Conservation (phyloP, 1,140 invertebrate genomes). For the Tetragnatha versicolor region DNA sequence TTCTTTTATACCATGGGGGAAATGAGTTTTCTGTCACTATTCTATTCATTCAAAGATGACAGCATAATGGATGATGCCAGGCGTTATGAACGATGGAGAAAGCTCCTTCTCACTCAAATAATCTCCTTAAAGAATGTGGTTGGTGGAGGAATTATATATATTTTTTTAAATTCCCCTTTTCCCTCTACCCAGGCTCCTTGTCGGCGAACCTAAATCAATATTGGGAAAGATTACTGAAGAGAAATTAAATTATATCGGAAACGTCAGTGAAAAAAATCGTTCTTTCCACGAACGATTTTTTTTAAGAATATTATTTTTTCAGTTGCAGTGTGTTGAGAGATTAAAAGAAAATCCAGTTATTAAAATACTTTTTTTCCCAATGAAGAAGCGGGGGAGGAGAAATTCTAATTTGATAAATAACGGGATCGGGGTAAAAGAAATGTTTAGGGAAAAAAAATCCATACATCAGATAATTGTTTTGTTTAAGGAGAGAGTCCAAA, state of each 20-base stretch:
- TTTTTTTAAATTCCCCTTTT: background rate
- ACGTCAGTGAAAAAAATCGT: constrained; percentile 15
- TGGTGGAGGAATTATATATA: constrained; percentile 11
- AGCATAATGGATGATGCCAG: constrained; percentile 16
- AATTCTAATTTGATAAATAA: constrained; percentile 34
- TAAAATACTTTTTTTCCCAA: background rate
- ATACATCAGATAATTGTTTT: constrained; percentile 12
- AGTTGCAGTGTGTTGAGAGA: background rate
- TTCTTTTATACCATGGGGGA: too few relatives aligned
- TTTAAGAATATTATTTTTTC: background rate
- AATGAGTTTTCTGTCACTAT: constrained; percentile 36
- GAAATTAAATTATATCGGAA: constrained; percentile 46
- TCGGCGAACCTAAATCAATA: constrained; percentile 19
- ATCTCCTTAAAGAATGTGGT: constrained; percentile 35
- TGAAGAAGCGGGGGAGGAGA: background rate
- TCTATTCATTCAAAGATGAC: constrained; percentile 18
- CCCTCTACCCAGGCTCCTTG: background rate
- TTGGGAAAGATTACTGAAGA: constrained; percentile 34
- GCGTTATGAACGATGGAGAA: constrained; percentile 13
- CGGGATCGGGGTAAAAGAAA: background rate
- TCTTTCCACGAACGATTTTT: too few relatives aligned
- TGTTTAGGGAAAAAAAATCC: background rate
- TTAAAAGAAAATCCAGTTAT: constrained; percentile 38
- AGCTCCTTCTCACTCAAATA: constrained; percentile 10
- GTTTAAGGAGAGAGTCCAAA: background rate